These are phyloP conservation scores for Schizaphis graminum DNA, from an alignment of 2,888 invertebrate species.

Conservation along the genomic window DNA sequence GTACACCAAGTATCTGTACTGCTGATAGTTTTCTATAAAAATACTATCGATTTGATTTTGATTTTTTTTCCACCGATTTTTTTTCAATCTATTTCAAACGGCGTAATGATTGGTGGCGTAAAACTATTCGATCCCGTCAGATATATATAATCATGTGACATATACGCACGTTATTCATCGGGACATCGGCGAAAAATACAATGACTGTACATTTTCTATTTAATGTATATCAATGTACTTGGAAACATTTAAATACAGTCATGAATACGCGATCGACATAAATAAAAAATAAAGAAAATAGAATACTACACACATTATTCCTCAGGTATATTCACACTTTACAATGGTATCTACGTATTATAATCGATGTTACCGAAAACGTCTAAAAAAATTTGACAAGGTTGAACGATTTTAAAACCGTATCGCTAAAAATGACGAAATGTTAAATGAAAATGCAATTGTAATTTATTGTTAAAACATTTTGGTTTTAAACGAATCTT, in stretches of 20 bases:
- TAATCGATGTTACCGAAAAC: conserved; percentile 37
- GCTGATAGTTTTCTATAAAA: background rate
- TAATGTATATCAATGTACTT: background rate
- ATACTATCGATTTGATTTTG: background rate
- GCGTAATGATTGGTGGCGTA: background rate
- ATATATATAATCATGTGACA: background rate
- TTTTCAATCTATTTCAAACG: conserved; percentile 33
- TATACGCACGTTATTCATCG: background rate
- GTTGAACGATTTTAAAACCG: conserved; percentile 46
- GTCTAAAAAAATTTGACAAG: conserved; percentile 31
- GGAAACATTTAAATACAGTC: conserved; percentile 30
- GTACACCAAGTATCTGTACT: background rate
- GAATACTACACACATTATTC: background rate
- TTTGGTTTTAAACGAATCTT: background rate
- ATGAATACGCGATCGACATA: background rate
- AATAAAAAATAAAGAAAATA: background rate
- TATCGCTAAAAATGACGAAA: conserved; percentile 30
- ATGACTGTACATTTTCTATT: conserved; percentile 47
- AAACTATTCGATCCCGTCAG: background rate
- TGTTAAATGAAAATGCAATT: conserved; percentile 33
- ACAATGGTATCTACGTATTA: background rate
- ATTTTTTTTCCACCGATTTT: background rate
- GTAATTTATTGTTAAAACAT: conserved; percentile 27
- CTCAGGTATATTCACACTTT: conserved; percentile 18
- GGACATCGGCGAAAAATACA: conserved; percentile 38